Conservation (phyloP, 2,888 invertebrate species). For the Apamea monoglypha region DNA sequence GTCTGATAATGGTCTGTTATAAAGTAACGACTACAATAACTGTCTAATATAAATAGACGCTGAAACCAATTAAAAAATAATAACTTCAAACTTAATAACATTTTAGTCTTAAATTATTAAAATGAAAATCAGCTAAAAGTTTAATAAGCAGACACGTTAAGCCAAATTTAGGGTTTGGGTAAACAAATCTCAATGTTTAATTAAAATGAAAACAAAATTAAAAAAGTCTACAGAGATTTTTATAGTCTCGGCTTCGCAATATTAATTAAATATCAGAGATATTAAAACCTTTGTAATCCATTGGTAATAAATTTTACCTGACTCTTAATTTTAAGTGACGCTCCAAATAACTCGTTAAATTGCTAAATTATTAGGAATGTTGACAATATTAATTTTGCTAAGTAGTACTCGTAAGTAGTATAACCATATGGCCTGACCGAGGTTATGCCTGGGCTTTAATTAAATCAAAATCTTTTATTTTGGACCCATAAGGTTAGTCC, state of each 20-base stretch:
- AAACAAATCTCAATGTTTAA: conserved; percentile 65
- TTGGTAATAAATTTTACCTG: conserved; percentile 29
- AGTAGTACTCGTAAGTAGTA: no score
- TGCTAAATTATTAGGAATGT: conserved; percentile 2
- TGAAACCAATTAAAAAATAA: conserved; percentile 34
- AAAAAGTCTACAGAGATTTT: conserved; percentile 53
- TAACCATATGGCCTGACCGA: neutral
- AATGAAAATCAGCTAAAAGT: conserved; percentile 51
- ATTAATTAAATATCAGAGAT: conserved; percentile 45
- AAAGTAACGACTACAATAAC: neutral
- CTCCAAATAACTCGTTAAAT: neutral
- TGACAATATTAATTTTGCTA: neutral
- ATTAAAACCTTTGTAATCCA: conserved; percentile 49
- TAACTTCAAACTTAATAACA: conserved; percentile 54
- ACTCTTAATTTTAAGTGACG: neutral
- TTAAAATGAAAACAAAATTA: conserved; percentile 64
- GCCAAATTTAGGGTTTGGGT: conserved; percentile 53
- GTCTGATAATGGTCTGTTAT: neutral
- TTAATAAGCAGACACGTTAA: conserved; percentile 61
- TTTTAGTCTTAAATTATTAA: conserved; percentile 56
- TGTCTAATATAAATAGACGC: conserved; percentile 11
- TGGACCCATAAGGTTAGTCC: no score
- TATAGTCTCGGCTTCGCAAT: conserved; percentile 40
- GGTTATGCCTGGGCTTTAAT: neutral
- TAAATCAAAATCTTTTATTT: no score